Conservation (phyloP, 2,888 invertebrate genomes). For the Noctua pronuba region DNA sequence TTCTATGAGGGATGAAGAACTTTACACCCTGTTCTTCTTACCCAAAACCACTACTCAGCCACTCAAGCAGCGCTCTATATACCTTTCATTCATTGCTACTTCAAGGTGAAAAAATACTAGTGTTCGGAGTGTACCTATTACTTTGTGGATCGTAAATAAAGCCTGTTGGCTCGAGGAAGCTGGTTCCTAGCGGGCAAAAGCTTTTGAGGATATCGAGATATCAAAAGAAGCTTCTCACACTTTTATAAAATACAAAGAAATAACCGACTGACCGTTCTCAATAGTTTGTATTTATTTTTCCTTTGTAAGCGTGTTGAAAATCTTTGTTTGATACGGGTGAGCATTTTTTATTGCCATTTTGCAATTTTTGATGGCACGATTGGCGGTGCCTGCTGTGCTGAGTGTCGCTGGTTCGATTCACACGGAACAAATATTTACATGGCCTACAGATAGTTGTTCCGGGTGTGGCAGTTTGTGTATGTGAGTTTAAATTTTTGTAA, state of each 20-base stretch:
- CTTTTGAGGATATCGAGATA: slow-evolving; percentile 5
- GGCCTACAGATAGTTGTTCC: background rate
- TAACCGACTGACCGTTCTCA: background rate
- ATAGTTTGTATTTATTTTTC: background rate
- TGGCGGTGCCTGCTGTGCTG: background rate
- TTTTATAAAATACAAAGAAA: slow-evolving; percentile 7
- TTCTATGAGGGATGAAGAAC: no score
- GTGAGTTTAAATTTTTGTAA: no score
- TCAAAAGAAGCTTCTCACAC: slow-evolving; percentile 23
- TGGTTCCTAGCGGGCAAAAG: slow-evolving; percentile 11
- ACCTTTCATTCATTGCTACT: no score
- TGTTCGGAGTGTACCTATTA: slow-evolving; percentile 4
- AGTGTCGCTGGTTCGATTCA: background rate
- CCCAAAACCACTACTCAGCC: background rate
- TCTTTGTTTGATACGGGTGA: background rate
- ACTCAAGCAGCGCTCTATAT: background rate
- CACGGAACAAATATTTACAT: background rate
- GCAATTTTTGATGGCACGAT: background rate
- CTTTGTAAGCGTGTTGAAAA: background rate
- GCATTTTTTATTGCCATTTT: background rate
- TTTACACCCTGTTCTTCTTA: no score
- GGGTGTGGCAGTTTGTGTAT: background rate
- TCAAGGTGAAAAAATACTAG: background rate
- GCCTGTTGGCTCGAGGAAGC: slow-evolving; percentile 27
- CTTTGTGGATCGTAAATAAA: slow-evolving; percentile 49